Base-by-base conservation (phyloP, 2,797 vertebrate species). In the Sebastes alutus region DNA sequence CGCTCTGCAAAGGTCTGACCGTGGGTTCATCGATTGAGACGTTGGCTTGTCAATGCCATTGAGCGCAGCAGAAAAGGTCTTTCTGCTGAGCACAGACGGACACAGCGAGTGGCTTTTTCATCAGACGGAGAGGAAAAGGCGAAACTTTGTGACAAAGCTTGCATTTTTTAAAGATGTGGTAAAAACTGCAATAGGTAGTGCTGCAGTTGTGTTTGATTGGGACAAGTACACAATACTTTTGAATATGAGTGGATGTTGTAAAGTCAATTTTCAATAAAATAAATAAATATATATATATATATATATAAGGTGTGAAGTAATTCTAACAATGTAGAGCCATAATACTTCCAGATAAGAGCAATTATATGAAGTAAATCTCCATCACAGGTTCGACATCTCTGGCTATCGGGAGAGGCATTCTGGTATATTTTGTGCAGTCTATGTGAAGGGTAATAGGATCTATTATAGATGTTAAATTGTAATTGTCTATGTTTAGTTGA, bases 11-110 rank as follows among this genome's bases (percentile, higher is more conserved):
- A 91, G 81, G 89, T 90, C 91, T 90, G 79, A 76, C 83, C 18
- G 32, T 42, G 46, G 71, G 42, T 80, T 78, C 75, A 93, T 88
- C 18, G 88, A 92, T 91, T 86, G 82, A 90, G 85, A 89, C 76
- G 6, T 73, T 74, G 82, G 76, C 81, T 86, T 89, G 90, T 88
- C 91, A 88, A 74, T 91, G 84, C 72, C 79, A 92, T 85, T 68
- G 87, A 90, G 62, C 25, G 67, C 74, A 35, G 84, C 68, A 64
- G 79, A 86, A 91, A 92, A 92, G 77, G 85, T 84, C 81, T 85
- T 82, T 90, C 82, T 89, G 79, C 81, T 91, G 84, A 91, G 54
- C 78, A 78, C 63, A 80, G 81, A 77, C 79, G 67, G 67, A 85
- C 75, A 52, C 75, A 66, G 83, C 46, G 3, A 84, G 56, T 25